Evolutionary conservation across 1,140 invertebrate species (phyloP), one percentile per base, ranked within the genome.

Genomic region (Euwallacea similis): DNA sequence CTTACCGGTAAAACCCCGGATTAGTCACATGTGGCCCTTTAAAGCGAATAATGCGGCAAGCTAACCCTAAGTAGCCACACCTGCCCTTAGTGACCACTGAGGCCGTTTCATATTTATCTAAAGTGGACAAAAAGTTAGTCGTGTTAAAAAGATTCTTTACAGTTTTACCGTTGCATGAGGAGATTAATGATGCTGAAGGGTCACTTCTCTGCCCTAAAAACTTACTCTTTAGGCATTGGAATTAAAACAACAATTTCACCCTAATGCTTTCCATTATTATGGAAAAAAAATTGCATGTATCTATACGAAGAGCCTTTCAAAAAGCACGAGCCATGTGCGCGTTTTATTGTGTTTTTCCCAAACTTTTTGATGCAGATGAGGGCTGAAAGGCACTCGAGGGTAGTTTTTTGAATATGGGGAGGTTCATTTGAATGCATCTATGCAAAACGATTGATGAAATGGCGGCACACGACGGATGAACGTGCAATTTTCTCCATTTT

Each of bases 21-120:
- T 71, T 66, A 71, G 69, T 71, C 69, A 71, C 69, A 71, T 71
- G 69, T 66, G 69, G 69, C 55, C 69, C 61, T 66, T 71, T 71
- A 16, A 71, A 46, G 42, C 54, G 16, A 59, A 71, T 71, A 71
- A 71, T 61, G 55, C 60, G 13, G 56, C 43, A 50, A 21, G 47
- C 41, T 66, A 71, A 66, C 69, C 69, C 54, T 71, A 71, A 71
- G 69, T 71, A 66, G 64, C 63, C 69, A 15, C 68, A 71, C 69
- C 69, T 71, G 69, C 69, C 69, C 42, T 53, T 63, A 63, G 50
- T 68, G 66, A 68, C 66, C 66, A 68, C 56, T 60, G 66, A 53
- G 65, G 42, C 58, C 41, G 54, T 50, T 50, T 41, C 43, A 42
- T 56, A 68, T 68, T 59, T 68, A 60, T 59, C 55, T 60, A 59